Evolutionary conservation across 2,113 vertebrate genomes (phyloP).

Genomic region (Microtus ochrogaster): DNA sequence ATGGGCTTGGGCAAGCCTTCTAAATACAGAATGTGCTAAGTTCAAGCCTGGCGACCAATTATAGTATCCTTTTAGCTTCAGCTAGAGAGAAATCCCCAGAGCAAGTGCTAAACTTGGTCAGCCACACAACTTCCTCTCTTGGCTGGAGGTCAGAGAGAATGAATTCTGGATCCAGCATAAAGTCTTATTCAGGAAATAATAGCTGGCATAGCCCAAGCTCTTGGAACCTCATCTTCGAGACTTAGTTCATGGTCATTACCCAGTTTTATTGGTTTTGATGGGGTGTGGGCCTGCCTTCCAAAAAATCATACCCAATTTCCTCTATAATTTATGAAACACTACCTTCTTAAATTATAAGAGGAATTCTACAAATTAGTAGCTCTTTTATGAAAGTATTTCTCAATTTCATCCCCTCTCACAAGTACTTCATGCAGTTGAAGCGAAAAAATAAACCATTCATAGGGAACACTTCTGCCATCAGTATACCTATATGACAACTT

Average conservation of each 20-base stretch:
- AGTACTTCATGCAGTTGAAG: constrained; percentile 78
- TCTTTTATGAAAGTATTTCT: constrained; percentile 73
- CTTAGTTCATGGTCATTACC: constrained; percentile 51
- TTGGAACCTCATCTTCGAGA: constrained; percentile 81
- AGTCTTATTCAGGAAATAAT: constrained; percentile 75
- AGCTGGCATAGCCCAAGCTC: constrained; percentile 54
- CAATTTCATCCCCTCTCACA: constrained; percentile 46
- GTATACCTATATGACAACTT: constrained; percentile 56
- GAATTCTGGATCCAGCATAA: constrained; percentile 74
- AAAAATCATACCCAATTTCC: neutral
- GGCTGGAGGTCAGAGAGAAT: constrained; percentile 82
- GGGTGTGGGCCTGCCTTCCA: constrained; percentile 36
- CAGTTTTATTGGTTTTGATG: constrained; percentile 73
- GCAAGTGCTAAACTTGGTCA: constrained; percentile 85
- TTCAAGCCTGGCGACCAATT: constrained; percentile 77
- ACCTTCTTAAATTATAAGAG: constrained; percentile 73
- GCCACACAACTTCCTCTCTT: constrained; percentile 79
- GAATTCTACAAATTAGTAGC: constrained; percentile 72
- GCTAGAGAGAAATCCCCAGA: constrained; percentile 82
- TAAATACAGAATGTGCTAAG: constrained; percentile 83
- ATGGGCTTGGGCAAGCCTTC: constrained; percentile 77
- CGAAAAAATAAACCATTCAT: neutral
- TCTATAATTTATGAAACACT: constrained; percentile 40
- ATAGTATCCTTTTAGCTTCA: constrained; percentile 83
- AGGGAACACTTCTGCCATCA: constrained; percentile 46